A percentile compares a stretch with the other conserved stretches of the same genome.
Evolutionary conservation across 1,140 invertebrate genomes (phyloP).

Genomic region (Gyrodactylus salaris): DNA sequence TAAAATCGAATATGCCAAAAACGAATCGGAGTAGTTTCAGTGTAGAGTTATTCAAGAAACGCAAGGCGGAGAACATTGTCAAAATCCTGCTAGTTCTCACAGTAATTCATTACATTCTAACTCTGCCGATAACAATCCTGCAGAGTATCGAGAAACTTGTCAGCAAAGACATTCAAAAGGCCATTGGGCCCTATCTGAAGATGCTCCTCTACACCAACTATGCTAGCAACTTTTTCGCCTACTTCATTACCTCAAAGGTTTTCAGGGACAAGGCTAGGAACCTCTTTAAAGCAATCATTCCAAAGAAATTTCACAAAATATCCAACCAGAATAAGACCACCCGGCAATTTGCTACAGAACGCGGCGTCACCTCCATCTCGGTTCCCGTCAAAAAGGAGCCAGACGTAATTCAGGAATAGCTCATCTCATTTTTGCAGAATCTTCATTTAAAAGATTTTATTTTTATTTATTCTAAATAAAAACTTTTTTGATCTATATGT

Average conservation of each 20-base stretch:
- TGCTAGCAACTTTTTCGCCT: neutral
- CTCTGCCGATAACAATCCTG: neutral
- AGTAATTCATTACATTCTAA: neutral
- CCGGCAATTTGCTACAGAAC: too few species aligned
- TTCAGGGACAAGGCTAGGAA: neutral
- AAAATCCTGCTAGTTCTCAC: neutral
- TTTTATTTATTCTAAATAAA: too few species aligned
- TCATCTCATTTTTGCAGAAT: too few species aligned
- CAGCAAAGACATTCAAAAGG: neutral
- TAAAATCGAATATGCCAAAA: neutral
- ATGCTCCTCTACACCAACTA: neutral
- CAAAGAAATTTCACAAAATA: too few species aligned
- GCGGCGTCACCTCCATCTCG: too few species aligned
- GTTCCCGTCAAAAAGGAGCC: too few species aligned
- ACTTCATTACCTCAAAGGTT: neutral
- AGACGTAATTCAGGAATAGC: too few species aligned
- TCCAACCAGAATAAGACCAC: too few species aligned
- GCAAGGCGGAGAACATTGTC: neutral
- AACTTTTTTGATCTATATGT: too few species aligned
- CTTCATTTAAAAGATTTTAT: too few species aligned
- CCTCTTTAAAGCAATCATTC: too few species aligned
- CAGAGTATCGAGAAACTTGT: too few species aligned
- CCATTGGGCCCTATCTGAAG: neutral
- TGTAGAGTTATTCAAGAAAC: neutral
- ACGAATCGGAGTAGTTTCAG: neutral